Evolutionary conservation across 2,797 vertebrate genomes (phyloP), one percentile per base, ranked within the genome.

Genomic region (Carapus acus): DNA sequence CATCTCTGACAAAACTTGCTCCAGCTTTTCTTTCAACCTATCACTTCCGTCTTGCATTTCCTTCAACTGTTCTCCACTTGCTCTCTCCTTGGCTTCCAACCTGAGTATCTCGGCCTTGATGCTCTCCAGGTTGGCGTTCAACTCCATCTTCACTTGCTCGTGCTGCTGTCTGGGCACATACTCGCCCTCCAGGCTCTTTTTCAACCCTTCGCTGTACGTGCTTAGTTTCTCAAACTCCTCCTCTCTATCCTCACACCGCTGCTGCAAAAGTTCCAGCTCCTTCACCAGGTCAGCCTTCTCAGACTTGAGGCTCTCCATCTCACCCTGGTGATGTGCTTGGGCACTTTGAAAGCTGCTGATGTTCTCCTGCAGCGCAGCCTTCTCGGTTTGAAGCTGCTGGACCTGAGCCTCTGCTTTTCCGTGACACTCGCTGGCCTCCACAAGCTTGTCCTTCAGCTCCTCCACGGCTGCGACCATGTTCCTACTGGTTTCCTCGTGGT

Each of bases 371-470:
- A 96, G 75, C 1, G 39, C 64, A 3, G 62, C 74, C 22, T 82
- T 91, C 71, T 98, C 93, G 0, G 58, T 65, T 49, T 87, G 79
- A 46, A 97, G 61, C 69, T 80, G 88, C 34, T 88, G 88, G 6
- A 88, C 71, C 67, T 93, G 91, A 3, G 83, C 83, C 65, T 92
- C 90, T 58, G 88, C 88, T 69, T 87, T 90, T 2, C 81, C 83
- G 7, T 82, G 88, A 52, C 82, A 91, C 42, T 90, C 87, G 0
- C 86, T 87, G 6, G 86, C 62, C 31, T 97, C 92, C 9, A 86
- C 82, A 19, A 98, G 83, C 78, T 90, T 90, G 74, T 88, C 89
- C 65, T 89, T 91, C 56, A 97, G 81, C 29, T 93, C 91, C 51
- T 89, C 89, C 23, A 93, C 63, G 8, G 85, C 74, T 0, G 56